Percentiles rank a stretch among this genome's conserved stretches.
These are phyloP conservation scores for Girardinichthys multiradiatus DNA, from an alignment of 2,113 vertebrate genomes.

Conservation along the genomic window DNA sequence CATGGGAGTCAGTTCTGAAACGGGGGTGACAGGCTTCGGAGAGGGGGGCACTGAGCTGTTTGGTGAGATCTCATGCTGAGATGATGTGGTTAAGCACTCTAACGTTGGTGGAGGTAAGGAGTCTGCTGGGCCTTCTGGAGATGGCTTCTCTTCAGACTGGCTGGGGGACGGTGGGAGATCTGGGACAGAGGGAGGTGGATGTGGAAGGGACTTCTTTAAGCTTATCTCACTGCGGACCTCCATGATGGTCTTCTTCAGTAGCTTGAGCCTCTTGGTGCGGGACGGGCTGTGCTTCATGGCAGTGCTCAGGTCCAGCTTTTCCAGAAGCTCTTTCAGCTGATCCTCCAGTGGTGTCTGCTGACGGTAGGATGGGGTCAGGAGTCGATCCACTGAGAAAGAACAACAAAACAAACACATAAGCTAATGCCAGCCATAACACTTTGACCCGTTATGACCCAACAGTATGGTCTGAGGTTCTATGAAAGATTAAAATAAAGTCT, in stretches of 20 bases:
- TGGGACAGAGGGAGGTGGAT: constrained; percentile 56
- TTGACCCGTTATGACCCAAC: no score
- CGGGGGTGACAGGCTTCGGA: constrained; percentile 85
- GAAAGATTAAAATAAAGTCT: no score
- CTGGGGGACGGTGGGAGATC: constrained; percentile 70
- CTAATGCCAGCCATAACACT: no score
- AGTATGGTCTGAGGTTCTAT: no score
- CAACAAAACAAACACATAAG: background rate
- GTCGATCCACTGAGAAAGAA: constrained; percentile 87
- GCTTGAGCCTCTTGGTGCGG: constrained; percentile 92
- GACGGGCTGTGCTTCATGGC: constrained; percentile 96
- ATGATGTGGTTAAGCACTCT: constrained; percentile 89
- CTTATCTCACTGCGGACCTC: constrained; percentile 87
- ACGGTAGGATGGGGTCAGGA: constrained; percentile 89
- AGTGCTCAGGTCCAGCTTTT: constrained; percentile 91
- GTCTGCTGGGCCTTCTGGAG: constrained; percentile 50
- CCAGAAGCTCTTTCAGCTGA: constrained; percentile 91
- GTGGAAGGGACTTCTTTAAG: constrained; percentile 78
- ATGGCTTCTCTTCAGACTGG: constrained; percentile 43
- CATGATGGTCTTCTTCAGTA: constrained; percentile 91
- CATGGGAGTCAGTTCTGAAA: constrained; percentile 85
- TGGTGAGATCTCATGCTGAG: constrained; percentile 85
- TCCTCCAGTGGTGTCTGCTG: constrained; percentile 86
- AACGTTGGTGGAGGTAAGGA: constrained; percentile 84
- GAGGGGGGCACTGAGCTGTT: constrained; percentile 87